These are phyloP conservation scores for Colletes collaris DNA, from an alignment of 2,888 invertebrate species.

Conservation along the genomic window DNA sequence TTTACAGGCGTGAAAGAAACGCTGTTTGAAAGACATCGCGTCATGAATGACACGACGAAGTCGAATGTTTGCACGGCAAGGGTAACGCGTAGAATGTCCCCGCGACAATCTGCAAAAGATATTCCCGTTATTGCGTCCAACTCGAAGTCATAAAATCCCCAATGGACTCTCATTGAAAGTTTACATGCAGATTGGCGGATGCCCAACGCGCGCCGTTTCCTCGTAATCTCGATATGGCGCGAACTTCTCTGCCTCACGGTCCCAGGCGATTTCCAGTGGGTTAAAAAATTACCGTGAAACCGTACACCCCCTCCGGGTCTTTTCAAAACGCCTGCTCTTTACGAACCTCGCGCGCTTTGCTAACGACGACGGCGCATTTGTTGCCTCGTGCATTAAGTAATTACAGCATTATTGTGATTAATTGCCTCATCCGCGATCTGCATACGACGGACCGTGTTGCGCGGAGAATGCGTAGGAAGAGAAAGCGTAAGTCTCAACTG, in stretches of 20 bases:
- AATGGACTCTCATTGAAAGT: constrained; percentile 52
- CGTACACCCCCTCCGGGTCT: constrained; percentile 6
- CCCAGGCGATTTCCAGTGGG: constrained; percentile 37
- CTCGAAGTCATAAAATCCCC: constrained; percentile 36
- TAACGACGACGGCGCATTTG: constrained; percentile 5
- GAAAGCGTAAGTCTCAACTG: constrained; percentile 5
- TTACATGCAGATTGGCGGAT: constrained; percentile 41
- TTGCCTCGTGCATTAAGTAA: constrained; percentile 51
- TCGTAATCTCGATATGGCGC: constrained; percentile 58
- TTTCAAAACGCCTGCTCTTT: constrained; percentile 32
- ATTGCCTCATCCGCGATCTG: constrained; percentile 36
- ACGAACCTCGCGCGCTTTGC: constrained; percentile 7
- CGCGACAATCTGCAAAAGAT: constrained; percentile 36
- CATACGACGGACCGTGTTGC: not conserved
- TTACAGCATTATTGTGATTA: constrained; percentile 51
- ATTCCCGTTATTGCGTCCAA: constrained; percentile 39
- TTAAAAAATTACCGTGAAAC: constrained; percentile 54
- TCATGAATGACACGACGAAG: constrained; percentile 4
- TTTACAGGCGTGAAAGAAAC: constrained; percentile 14
- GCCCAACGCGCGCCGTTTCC: constrained; percentile 50
- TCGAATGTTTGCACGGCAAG: not conserved
- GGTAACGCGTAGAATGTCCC: not conserved
- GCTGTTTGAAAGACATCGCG: not conserved
- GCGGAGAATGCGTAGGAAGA: not conserved
- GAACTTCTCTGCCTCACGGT: constrained; percentile 15